Evolutionary conservation across 1,140 invertebrate genomes (phyloP).

Genomic region (Bombus turneri): DNA sequence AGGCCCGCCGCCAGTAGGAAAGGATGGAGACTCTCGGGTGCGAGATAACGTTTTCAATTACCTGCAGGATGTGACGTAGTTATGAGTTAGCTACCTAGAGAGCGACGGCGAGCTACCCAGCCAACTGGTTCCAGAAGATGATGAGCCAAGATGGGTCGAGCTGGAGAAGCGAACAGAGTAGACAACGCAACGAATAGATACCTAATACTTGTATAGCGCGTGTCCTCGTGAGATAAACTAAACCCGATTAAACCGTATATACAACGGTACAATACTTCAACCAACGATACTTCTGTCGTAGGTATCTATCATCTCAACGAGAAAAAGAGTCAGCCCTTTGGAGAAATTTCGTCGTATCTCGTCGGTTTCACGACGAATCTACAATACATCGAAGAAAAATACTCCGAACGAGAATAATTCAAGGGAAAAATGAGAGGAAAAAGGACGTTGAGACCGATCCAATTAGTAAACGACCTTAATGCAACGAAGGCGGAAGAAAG

Average conservation of each 20-base stretch:
- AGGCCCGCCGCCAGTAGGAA: slow-evolving; percentile 58
- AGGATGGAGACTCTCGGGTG: slow-evolving; percentile 74
- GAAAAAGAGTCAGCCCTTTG: not conserved
- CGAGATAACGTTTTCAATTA: slow-evolving; percentile 83
- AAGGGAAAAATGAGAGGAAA: slow-evolving; percentile 60
- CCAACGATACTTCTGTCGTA: not conserved
- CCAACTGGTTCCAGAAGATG: slow-evolving; percentile 73
- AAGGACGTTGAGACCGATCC: slow-evolving; percentile 66
- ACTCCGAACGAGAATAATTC: slow-evolving; percentile 19
- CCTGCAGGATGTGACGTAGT: slow-evolving; percentile 82
- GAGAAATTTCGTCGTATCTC: slow-evolving; percentile 4
- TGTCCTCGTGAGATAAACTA: slow-evolving; percentile 76
- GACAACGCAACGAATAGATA: slow-evolving; percentile 48
- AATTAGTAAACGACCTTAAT: slow-evolving; percentile 76
- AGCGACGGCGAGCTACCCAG: slow-evolving; percentile 65
- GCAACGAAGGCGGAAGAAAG: slow-evolving; percentile 62
- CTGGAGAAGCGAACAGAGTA: slow-evolving; percentile 29
- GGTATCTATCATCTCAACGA: too few species aligned
- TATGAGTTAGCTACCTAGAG: slow-evolving; percentile 80
- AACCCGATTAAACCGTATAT: slow-evolving; percentile 68
- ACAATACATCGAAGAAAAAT: not conserved
- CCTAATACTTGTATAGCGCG: slow-evolving; percentile 70
- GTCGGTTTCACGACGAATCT: not conserved
- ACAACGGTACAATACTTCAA: not conserved
- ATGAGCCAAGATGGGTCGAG: slow-evolving; percentile 76